Evolutionary conservation across 2,888 invertebrate species (phyloP), one percentile per base, ranked within the genome.

Genomic region (Pristionchus exspectatus): DNA sequence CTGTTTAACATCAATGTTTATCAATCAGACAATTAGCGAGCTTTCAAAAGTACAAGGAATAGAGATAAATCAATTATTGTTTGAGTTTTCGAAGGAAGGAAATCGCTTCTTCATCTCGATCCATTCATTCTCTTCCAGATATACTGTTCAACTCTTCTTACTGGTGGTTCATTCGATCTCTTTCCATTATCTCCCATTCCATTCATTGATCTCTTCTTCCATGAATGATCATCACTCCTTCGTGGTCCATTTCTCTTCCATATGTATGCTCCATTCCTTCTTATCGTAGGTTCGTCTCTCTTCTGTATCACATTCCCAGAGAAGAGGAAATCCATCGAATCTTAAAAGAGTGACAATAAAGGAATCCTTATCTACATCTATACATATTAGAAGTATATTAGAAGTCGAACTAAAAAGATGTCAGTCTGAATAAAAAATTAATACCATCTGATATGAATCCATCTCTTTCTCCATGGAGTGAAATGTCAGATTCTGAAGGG

Each of bases 171-270:
- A 72, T 72, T 33, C 16, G 33, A 30, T 72, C 72, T 72, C 72
- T 72, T 59, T 72, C 72, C 72, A 33, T 72, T 33, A 44, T 77
- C 44, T 77, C 44, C 50, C 50, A 12, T 77, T 44, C 21, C 21
- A 21, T 44, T 50, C 77, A 77, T 77, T 24, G 72, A 72, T 77
- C 77, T 77, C 50, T 77, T 77, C 77, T 77, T 77, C 77, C 77
- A 77, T 77, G 77, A 77, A 77, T 77, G 33, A 21, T 38, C 74
- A 4, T 9, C 21, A 38, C 38, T 38, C 21, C 38, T 74, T 24
- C 72, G 27, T 12, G 30, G 33, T 72, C 38, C 74, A 74, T 74
- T n/a, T 74, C 74, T 74, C 38, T 74, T 74, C 38, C 44, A 50
- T 50, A 50, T 50, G 12, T 50, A 59, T 18, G 24, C 59, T 77